A percentile compares a stretch with the other conserved stretches of the same genome.
Evolutionary conservation across 2,113 vertebrate species (phyloP).

Genomic region (Lanius ludovicianus): DNA sequence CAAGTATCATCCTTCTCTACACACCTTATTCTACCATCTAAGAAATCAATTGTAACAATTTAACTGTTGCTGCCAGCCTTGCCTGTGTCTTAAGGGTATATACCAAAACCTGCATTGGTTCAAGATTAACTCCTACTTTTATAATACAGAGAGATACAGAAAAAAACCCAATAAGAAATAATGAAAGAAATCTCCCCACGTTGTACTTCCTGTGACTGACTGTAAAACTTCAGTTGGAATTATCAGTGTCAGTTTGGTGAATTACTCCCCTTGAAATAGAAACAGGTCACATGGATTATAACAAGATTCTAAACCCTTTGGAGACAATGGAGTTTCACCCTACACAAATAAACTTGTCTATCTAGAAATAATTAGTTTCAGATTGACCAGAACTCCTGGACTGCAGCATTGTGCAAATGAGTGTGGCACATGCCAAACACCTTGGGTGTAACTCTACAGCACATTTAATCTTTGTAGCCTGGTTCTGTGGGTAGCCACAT

Average conservation of each 20-base stretch:
- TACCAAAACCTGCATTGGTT: not conserved
- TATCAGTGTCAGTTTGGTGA: constrained; percentile 48
- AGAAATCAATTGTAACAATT: not conserved
- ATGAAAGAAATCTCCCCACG: not conserved
- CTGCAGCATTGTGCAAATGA: not conserved
- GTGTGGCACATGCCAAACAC: not conserved
- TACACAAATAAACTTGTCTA: constrained; percentile 48
- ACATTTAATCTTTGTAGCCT: not conserved
- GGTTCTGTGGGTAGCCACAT: not conserved
- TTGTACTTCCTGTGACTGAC: not conserved
- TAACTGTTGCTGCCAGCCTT: not conserved
- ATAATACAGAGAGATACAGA: not conserved
- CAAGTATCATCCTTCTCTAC: constrained; percentile 23
- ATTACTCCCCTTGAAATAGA: constrained; percentile 58
- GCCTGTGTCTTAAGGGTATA: not conserved
- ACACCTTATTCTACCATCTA: not conserved
- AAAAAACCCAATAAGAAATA: too few relatives aligned
- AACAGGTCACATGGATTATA: constrained; percentile 49
- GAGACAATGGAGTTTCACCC: constrained; percentile 35
- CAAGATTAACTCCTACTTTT: not conserved
- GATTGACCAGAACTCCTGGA: constrained; percentile 20
- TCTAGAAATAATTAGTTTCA: constrained; percentile 27
- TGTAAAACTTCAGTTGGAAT: constrained; percentile 30
- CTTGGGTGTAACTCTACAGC: not conserved
- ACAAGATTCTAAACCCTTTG: constrained; percentile 53